Conservation (phyloP, 2,888 invertebrate species). For the Lysandra coridon region DNA sequence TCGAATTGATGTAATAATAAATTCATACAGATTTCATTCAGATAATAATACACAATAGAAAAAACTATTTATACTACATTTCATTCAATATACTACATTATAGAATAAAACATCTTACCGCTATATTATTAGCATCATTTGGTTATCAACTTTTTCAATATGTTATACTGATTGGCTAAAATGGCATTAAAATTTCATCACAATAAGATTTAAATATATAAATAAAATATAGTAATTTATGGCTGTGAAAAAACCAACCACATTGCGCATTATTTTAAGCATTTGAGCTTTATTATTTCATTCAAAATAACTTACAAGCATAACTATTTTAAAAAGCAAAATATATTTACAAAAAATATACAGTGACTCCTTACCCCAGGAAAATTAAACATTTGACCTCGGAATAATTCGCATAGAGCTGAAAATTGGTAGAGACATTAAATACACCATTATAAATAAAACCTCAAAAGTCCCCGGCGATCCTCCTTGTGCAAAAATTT, state of each 20-base stretch:
- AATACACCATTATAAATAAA: too few relatives aligned
- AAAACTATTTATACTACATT: conserved; percentile 71
- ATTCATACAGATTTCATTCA: conserved; percentile 75
- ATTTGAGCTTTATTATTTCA: conserved; percentile 19
- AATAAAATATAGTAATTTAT: conserved; percentile 36
- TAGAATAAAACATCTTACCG: conserved; percentile 72
- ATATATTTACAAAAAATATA: conserved; percentile 31
- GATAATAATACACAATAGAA: conserved; percentile 73
- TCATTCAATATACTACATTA: conserved; percentile 56
- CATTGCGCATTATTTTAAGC: conserved; percentile 13
- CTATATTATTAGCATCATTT: conserved; percentile 76
- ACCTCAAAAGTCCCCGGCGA: too few relatives aligned
- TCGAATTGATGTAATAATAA: conserved; percentile 76
- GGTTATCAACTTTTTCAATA: conserved; percentile 72
- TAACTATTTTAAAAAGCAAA: conserved; percentile 22
- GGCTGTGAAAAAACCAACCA: conserved; percentile 12
- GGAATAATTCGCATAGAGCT: too few relatives aligned
- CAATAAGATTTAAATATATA: conserved; percentile 55
- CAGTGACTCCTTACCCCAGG: neutral
- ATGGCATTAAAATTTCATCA: conserved; percentile 78
- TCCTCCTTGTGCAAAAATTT: too few relatives aligned
- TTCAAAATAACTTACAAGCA: conserved; percentile 23
- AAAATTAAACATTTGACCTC: too few relatives aligned
- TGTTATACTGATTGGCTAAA: conserved; percentile 69
- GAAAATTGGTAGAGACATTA: too few relatives aligned